Evolutionary conservation across 1,140 invertebrate genomes (phyloP).

Genomic region (Drosophila prosaltans): DNA sequence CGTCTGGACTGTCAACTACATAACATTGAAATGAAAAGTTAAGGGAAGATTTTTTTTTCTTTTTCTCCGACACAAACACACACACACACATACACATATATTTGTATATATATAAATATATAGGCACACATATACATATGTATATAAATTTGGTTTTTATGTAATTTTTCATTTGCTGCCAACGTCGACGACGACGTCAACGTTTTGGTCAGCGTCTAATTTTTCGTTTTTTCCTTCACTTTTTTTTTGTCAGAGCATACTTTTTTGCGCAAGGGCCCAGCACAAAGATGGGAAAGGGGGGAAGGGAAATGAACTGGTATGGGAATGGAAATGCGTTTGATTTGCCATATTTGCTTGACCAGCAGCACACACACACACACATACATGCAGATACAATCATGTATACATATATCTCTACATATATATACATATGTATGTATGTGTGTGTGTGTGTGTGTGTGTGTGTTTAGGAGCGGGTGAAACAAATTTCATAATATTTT

Average conservation of each 20-base stretch:
- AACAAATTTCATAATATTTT: constrained; percentile 50
- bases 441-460: constrained; percentile 12
- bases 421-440: background rate
- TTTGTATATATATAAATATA: constrained; percentile 30
- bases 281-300: constrained; percentile 35
- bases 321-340: constrained; percentile 45
- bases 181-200: constrained; percentile 23
- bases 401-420: background rate
- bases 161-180: constrained; percentile 71
- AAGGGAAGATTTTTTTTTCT: constrained; percentile 70
- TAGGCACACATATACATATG: constrained; percentile 18
- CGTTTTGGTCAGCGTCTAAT: constrained; percentile 43
- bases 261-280: constrained; percentile 32
- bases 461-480: background rate
- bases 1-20: constrained; percentile 71
- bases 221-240: background rate
- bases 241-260: constrained; percentile 58
- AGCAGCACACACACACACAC: constrained; percentile 17
- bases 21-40: constrained; percentile 75
- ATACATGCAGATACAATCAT: background rate
- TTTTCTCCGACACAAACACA: constrained; percentile 32
- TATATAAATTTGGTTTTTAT: constrained; percentile 75
- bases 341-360: constrained; percentile 55
- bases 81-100: constrained; percentile 27
- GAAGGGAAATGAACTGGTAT: background rate